These are phyloP conservation scores for Philhelius pedissequus DNA, from an alignment of 2,888 invertebrate species.

Conservation along the genomic window DNA sequence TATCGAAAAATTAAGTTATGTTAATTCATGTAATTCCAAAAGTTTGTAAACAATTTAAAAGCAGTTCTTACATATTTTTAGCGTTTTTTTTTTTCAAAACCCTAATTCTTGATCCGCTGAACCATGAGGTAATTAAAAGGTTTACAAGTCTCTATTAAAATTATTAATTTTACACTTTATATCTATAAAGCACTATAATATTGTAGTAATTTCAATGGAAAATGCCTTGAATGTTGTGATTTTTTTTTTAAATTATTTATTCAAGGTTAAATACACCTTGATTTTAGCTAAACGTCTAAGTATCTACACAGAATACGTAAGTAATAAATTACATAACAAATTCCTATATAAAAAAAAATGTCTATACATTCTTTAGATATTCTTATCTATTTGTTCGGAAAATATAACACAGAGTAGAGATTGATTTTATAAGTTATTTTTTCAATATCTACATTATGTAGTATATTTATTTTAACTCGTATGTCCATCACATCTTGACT, in stretches of 20 bases:
- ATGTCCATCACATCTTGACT: not conserved
- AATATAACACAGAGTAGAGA: not conserved
- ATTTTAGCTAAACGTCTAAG: not conserved
- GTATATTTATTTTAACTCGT: no score
- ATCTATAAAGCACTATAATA: not conserved
- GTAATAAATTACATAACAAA: not conserved
- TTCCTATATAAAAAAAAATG: not conserved
- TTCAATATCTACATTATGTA: not conserved
- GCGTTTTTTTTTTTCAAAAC: no score
- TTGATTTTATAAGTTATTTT: not conserved
- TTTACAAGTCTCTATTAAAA: not conserved
- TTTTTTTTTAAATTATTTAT: not conserved
- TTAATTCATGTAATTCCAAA: no score
- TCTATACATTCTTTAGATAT: not conserved
- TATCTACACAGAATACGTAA: not conserved
- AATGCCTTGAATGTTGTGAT: not conserved
- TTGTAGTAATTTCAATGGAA: not conserved
- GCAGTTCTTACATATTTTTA: no score
- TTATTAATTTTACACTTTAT: not conserved
- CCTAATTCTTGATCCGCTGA: not conserved
- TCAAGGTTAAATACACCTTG: not conserved
- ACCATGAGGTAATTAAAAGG: not conserved
- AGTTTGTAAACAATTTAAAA: no score
- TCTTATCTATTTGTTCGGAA: not conserved
- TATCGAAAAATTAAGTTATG: no score